phyloP scores from a whole-genome alignment of 30 jellyfish, hydroid and myxozoan genomes.

The Clytia hemisphaerica region DNA sequence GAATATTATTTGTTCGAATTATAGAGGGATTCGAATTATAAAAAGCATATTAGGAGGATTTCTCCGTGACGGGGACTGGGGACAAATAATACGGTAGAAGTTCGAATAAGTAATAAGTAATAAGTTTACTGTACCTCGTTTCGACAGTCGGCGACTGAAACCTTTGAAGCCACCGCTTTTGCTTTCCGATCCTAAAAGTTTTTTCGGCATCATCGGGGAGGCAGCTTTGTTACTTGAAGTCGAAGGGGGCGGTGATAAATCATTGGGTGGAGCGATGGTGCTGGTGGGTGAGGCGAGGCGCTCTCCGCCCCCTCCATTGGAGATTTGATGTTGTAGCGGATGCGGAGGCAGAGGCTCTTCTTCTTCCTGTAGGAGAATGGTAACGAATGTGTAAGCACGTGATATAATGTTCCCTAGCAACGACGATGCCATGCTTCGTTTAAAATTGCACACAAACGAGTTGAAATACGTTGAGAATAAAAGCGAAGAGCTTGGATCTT shows the following conservation, averaged over 20 bases:
- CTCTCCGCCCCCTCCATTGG: slow-evolving; percentile 20
- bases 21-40: no score
- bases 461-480: no score
- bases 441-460: no score
- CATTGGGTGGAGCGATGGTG: neutral
- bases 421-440: no score
- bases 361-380: slow-evolving; percentile 83
- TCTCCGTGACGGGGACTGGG: no score
- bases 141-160: slow-evolving; percentile 47
- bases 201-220: slow-evolving; percentile 48
- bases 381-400: no score
- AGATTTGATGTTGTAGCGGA: slow-evolving; percentile 1
- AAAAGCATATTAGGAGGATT: neutral
- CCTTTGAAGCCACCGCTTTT: slow-evolving; percentile 51
- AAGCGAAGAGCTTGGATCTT: no score
- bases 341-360: slow-evolving; percentile 71
- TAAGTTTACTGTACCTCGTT: slow-evolving; percentile 34
- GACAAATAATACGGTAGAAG: neutral
- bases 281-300: slow-evolving; percentile 6
- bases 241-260: slow-evolving; percentile 5
- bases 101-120: neutral
- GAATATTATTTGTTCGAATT: no score
- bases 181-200: slow-evolving; percentile 24
- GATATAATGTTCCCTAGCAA: no score
- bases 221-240: slow-evolving; percentile 42